Evolutionary conservation across 2,888 invertebrate species (phyloP).

Genomic region (Amiota minor): DNA sequence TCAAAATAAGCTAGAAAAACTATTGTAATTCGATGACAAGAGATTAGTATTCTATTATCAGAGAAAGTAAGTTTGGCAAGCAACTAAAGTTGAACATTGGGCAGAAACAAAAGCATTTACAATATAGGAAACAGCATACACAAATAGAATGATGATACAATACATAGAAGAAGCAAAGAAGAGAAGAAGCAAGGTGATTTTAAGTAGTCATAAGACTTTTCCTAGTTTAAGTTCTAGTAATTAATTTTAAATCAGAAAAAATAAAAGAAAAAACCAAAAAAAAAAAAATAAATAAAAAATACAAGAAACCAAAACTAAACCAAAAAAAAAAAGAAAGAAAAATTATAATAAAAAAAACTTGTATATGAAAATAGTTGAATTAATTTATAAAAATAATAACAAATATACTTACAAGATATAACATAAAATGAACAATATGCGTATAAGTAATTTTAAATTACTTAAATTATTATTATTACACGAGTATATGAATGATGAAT

Average conservation of each 20-base stretch:
- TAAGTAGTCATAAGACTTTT: conserved; percentile 28
- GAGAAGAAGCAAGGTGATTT: conserved; percentile 13
- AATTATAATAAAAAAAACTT: not conserved
- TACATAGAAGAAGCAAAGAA: not conserved
- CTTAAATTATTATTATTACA: conserved; percentile 2
- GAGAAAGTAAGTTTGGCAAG: too few species aligned
- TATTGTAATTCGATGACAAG: too few species aligned
- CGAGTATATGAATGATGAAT: not conserved
- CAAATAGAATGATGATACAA: not conserved
- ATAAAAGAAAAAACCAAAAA: conserved; percentile 2
- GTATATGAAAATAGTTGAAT: conserved; percentile 49
- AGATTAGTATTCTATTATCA: too few species aligned
- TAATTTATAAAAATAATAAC: conserved; percentile 48
- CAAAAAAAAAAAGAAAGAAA: not conserved
- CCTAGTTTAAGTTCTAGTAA: conserved; percentile 1
- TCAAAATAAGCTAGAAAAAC: too few species aligned
- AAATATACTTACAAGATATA: conserved; percentile 16
- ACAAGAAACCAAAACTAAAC: too few species aligned
- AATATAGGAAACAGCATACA: not conserved
- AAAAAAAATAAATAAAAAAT: conserved; percentile 2
- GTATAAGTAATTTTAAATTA: conserved; percentile 31
- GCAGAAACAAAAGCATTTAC: too few species aligned
- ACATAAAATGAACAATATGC: conserved; percentile 30
- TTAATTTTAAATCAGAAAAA: conserved; percentile 1
- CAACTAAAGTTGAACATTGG: too few species aligned